A percentile compares a stretch with the other conserved stretches of the same genome.
Conservation (phyloP, 2,113 vertebrate genomes). For the Xiphophorus hellerii region DNA sequence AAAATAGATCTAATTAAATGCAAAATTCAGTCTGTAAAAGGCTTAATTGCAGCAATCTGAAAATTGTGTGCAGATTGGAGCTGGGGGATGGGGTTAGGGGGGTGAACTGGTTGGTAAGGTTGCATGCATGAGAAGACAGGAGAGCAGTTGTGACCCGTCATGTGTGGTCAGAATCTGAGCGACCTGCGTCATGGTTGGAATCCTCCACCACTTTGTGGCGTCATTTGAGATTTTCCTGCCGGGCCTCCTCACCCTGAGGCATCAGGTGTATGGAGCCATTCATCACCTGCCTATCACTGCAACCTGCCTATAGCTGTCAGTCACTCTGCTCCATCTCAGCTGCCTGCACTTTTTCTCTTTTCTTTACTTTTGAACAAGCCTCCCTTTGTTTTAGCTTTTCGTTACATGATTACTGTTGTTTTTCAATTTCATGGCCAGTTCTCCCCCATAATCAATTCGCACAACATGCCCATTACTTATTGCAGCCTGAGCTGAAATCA, state of each 20-base stretch:
- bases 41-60: no score
- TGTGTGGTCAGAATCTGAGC: slow-evolving; percentile 56
- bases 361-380: slow-evolving; percentile 31
- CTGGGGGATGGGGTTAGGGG: neutral
- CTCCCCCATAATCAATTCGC: slow-evolving; percentile 64
- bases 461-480: slow-evolving; percentile 67
- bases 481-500: slow-evolving; percentile 54
- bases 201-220: slow-evolving; percentile 34
- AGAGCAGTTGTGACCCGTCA: slow-evolving; percentile 42
- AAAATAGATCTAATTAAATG: neutral
- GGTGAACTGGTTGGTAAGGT: neutral
- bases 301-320: slow-evolving; percentile 30
- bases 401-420: slow-evolving; percentile 62
- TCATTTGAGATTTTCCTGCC: slow-evolving; percentile 50
- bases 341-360: neutral
- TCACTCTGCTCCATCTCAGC: slow-evolving; percentile 31
- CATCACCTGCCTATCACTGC: slow-evolving; percentile 54
- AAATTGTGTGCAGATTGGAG: neutral
- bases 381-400: slow-evolving; percentile 42
- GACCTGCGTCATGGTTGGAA: slow-evolving; percentile 28
- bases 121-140: slow-evolving; percentile 32
- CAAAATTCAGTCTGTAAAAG: no score
- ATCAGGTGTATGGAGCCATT: slow-evolving; percentile 53
- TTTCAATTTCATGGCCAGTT: slow-evolving; percentile 66
- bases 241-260: slow-evolving; percentile 47